Evolutionary conservation across 1,140 invertebrate genomes (phyloP), one percentile per base, ranked within the genome.

Genomic region (Papilio glaucus): DNA sequence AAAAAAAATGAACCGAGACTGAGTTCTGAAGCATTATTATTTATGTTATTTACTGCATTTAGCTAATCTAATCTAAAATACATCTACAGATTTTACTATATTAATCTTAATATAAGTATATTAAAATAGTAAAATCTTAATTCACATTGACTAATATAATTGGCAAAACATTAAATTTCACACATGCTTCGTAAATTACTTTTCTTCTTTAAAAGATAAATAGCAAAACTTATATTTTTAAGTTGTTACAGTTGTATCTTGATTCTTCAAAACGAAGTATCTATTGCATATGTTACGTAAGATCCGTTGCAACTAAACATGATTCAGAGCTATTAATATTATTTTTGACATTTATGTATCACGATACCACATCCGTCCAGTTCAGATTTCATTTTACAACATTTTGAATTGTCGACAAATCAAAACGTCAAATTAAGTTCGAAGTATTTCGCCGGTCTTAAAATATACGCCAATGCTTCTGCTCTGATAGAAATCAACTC

Each of bases 331-430:
- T 68, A 15, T 45, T n/a, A 26, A 24, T 68, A 69, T 49, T 69
- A 69, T 69, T 69, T 18, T 45, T 69, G 13, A 26, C 24, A 13
- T 26, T 18, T 33, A n/a, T 49, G 33, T 69, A 49, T 69, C 41
- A 24, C 8, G 41, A 33, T 49, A 69, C 15, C 8, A 49, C 41
- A 49, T 69, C 41, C 24, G 42, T 49, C 67, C 24, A 33, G 8
- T 33, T 15, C 26, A 53, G 67, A 29, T 13, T 49, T 49, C 7
- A 53, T 49, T 65, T 29, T 45, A 33, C 29, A n/a, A 63, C 61
- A 38, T 63, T 65, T 65, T 39, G 62, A 65, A 65, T 49, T 49
- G 67, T 29, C 67, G 21, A 69, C 42, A 69, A 69, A 69, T 69
- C 67, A 49, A 49, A 69, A 69, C 29, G 24, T 68, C 42, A 69